These are phyloP conservation scores for Ormyrus pomaceus DNA, from an alignment of 2,888 invertebrate species.

Conservation along the genomic window DNA sequence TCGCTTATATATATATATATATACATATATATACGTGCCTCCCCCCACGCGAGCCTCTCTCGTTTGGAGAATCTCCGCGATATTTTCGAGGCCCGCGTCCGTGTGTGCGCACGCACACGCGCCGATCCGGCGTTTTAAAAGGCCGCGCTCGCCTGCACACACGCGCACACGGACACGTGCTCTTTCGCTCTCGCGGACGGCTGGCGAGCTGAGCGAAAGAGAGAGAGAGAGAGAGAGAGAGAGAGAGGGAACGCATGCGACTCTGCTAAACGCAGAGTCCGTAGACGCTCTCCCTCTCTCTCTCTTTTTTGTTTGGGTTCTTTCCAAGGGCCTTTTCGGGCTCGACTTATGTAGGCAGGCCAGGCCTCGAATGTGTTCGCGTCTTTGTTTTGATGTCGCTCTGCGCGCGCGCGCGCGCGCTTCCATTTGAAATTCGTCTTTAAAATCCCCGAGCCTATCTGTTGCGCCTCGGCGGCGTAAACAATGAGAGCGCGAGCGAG, in stretches of 20 bases:
- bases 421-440: neutral
- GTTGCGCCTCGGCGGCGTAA: neutral
- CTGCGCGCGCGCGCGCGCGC: neutral
- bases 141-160: conserved; percentile 6
- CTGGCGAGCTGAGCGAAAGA: neutral
- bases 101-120: neutral
- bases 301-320: conserved; percentile 20
- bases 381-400: neutral
- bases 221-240: neutral
- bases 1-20: no score
- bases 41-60: no score
- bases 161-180: neutral
- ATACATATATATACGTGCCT: no score
- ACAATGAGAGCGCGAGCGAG: neutral
- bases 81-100: no score
- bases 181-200: no score
- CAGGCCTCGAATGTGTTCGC: neutral
- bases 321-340: conserved; percentile 6
- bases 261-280: neutral
- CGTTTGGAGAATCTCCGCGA: no score
- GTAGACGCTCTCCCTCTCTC: neutral
- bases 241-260: neutral
- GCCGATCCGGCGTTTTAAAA: neutral
- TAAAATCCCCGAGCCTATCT: neutral
- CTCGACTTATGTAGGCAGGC: neutral